Evolutionary conservation across 2,888 invertebrate genomes (phyloP), one percentile per base, ranked within the genome.

Genomic region (Priocnemis perturbator): DNA sequence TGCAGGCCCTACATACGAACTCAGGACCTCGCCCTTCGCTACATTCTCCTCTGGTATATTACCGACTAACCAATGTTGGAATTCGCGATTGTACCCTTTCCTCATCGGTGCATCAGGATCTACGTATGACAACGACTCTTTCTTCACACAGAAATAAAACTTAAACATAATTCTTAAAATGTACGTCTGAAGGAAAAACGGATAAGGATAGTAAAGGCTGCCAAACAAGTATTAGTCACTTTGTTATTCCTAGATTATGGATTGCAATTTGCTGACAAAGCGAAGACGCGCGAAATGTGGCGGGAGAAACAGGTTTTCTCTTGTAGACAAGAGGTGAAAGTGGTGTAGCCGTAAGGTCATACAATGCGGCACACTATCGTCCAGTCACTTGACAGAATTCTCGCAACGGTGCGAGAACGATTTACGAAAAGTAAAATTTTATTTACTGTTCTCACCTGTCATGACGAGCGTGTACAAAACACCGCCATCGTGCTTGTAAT

Each of bases 31-130:
- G 11, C 89, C 89, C 56, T 87, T 88, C 0, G 83, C 77, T 0
- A 89, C 81, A 61, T 86, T 86, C 60, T 87, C 88, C 68, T 89
- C 89, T 0, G 89, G 89, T 62, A 89, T 89, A 73, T 89, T 89
- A 53, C 88, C 89, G 0, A 89, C 89, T 5, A 89, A 69, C 89
- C 89, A 89, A 58, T 89, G 89, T 15, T 86, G 84, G 70, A 84
- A 89, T 67, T 89, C 89, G 0, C 88, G 82, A 56, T 85, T 86
- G 57, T 88, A 87, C 60, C 87, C 87, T 61, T 78, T 83, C 60
- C 79, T 82, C 0, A 81, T 82, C 19, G 87, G 88, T 4, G 76
- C 82, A 64, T 89, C 89, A 0, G 88, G 87, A 83, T 89, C 89
- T 89, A 55, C 15, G 60, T 50, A 26, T 5, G 5, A 26, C 5